Percentiles rank a stretch among this genome's conserved stretches.
Evolutionary conservation across 2,797 vertebrate genomes (phyloP).

Genomic region (Brachyrhaphis roseni): DNA sequence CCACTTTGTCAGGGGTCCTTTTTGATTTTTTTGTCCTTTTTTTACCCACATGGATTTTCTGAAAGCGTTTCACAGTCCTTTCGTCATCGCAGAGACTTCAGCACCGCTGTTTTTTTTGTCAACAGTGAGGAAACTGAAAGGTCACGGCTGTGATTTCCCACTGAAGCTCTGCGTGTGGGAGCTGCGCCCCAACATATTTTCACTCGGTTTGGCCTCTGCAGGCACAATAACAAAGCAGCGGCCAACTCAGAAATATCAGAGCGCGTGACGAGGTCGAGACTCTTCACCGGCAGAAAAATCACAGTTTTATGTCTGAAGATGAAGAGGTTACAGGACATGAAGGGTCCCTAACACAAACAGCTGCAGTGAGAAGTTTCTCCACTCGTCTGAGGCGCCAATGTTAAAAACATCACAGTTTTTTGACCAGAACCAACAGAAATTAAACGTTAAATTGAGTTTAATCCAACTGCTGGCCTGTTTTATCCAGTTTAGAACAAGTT

Average conservation of each 20-base stretch:
- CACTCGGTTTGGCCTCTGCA: conserved; percentile 38
- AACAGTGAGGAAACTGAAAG: conserved; percentile 50
- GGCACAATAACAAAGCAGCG: conserved; percentile 35
- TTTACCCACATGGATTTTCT: conserved; percentile 51
- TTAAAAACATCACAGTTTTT: too few species aligned
- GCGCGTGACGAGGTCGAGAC: conserved; percentile 22
- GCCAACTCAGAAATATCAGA: conserved; percentile 42
- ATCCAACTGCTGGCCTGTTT: not conserved
- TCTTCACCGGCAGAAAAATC: not conserved
- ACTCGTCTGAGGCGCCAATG: too few species aligned
- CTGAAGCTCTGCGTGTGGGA: conserved; percentile 49
- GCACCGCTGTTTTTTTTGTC: conserved; percentile 25
- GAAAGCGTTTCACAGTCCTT: conserved; percentile 34
- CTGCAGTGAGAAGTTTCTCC: not conserved
- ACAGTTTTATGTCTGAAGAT: not conserved
- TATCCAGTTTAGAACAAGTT: not conserved
- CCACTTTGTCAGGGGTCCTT: conserved; percentile 34
- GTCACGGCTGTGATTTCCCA: conserved; percentile 46
- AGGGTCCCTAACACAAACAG: not conserved
- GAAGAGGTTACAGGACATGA: not conserved
- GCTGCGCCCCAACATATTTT: conserved; percentile 17
- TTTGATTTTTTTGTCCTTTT: conserved; percentile 28
- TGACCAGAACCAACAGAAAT: too few species aligned
- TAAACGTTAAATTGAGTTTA: not conserved
- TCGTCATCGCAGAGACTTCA: conserved; percentile 11